Evolutionary conservation across 2,888 invertebrate genomes (phyloP), one percentile per base, ranked within the genome.

Genomic region (Proisotoma minuta): DNA sequence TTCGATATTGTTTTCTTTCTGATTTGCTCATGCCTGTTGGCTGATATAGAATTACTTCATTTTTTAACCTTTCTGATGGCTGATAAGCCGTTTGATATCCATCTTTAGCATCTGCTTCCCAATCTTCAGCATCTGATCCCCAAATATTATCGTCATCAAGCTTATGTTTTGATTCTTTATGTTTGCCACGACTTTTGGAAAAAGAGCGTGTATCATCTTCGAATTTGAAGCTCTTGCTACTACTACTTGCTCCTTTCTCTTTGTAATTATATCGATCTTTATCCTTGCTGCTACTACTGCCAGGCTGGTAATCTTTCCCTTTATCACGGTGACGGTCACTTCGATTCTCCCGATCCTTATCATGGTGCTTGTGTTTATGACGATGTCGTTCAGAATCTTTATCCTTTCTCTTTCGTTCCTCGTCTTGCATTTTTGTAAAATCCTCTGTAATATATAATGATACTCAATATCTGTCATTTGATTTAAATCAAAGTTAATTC

Each of bases 1-100:
- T 12, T 20, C 68, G 51, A 28, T 53, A 67, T 12, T 40, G 27
- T 29, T 67, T 68, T 2, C 71, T 10, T 43, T 72, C 71, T 1
- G 70, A 65, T 53, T 68, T 68, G 20, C 68, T 67, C 48, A 72
- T 18, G 2, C 69, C 71, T 2, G 26, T 20, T 1, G 69, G 68
- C 28, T 63, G 23, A 23, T 64, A 67, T 18, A 65, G 57, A 15
- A 68, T 57, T 15, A 67, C 49, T 12, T 57, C 56, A 1, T 34
- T 57, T 26, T 63, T 56, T 18, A 72, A 43, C 28, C 66, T 69
- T 4, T 43, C 26, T 8, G 43, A 8, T 1, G 72, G 72, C 48
- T 70, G 68, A 39, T 72, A 72, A 5, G 68, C 72, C 2, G 66
- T 28, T 20, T 5, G 26, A n/a, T 65, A 10, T 34, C 34, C 15